These are phyloP conservation scores for Anolis apletophallus DNA, from an alignment of 2,797 vertebrate species.

Conservation along the genomic window DNA sequence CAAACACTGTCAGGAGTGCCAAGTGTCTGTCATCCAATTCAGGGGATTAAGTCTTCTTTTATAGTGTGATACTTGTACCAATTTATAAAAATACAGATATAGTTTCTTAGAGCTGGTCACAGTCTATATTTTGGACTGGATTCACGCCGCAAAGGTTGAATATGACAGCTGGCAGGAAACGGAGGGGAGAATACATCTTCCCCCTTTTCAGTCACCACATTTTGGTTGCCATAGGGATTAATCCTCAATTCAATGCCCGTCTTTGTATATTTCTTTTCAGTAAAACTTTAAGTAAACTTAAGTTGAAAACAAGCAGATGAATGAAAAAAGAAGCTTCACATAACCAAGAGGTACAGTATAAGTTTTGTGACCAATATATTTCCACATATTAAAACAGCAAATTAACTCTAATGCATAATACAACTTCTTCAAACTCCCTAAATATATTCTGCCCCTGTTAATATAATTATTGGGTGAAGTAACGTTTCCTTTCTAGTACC, in stretches of 20 bases:
- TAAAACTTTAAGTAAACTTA: conserved; percentile 81
- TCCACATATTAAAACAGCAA: conserved; percentile 61
- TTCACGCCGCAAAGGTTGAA: conserved; percentile 76
- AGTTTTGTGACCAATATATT: conserved; percentile 63
- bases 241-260: conserved; percentile 82
- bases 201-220: conserved; percentile 76
- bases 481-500: conserved; percentile 33
- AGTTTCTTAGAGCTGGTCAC: conserved; percentile 80
- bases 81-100: conserved; percentile 86
- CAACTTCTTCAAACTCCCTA: conserved; percentile 62
- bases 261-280: conserved; percentile 84
- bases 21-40: conserved; percentile 83
- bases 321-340: conserved; percentile 51
- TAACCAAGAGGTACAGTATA: conserved; percentile 70
- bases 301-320: conserved; percentile 77
- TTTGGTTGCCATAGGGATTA: conserved; percentile 81
- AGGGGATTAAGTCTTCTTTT: conserved; percentile 83
- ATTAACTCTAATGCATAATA: conserved; percentile 54
- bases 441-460: conserved; percentile 46
- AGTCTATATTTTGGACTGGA: conserved; percentile 80
- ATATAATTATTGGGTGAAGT: conserved; percentile 43
- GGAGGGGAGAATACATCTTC: conserved; percentile 79
- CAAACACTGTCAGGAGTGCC: conserved; percentile 78
- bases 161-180: conserved; percentile 86
- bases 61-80: conserved; percentile 79